Evolutionary conservation across 2,888 invertebrate species (phyloP).

Genomic region (Chydorus sphaericus): DNA sequence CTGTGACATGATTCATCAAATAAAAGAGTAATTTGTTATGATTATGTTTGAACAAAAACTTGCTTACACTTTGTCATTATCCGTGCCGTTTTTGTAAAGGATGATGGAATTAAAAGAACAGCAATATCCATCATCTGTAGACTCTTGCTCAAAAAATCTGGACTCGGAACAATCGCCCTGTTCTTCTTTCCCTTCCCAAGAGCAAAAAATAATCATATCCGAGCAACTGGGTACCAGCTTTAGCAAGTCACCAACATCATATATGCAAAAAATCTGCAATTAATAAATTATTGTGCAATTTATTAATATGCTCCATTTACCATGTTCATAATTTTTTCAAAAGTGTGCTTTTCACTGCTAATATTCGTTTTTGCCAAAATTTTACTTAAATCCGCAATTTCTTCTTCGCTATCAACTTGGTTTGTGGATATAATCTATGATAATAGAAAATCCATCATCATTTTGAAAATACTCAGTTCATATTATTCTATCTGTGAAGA

Average conservation of each 20-base stretch:
- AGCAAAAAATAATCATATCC: constrained; percentile 9
- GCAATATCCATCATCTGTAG: constrained; percentile 16
- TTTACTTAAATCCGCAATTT: not conserved
- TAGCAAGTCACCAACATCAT: not conserved
- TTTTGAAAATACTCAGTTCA: too few species aligned
- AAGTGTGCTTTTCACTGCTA: not conserved
- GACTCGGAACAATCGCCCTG: constrained; percentile 11
- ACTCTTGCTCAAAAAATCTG: constrained; percentile 11
- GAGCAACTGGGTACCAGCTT: constrained; percentile 14
- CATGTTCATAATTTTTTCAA: not conserved
- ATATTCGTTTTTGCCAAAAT: not conserved
- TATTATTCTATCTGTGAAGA: too few species aligned
- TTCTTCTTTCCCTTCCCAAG: constrained; percentile 11
- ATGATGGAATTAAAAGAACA: constrained; percentile 14
- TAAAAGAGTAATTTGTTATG: too few species aligned
- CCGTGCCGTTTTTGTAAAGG: not conserved
- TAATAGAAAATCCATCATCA: too few species aligned
- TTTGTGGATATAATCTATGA: constrained; percentile 1
- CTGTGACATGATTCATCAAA: too few species aligned
- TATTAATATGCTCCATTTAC: too few species aligned
- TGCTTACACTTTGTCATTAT: not conserved
- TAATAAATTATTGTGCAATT: too few species aligned
- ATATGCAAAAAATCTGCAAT: not conserved
- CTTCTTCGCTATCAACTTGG: not conserved
- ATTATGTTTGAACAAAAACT: too few species aligned